A percentile compares a stretch with the other conserved stretches of the same genome.
phyloP scores from a whole-genome alignment of 1,140 invertebrate species.

The Drosophila lini region DNA sequence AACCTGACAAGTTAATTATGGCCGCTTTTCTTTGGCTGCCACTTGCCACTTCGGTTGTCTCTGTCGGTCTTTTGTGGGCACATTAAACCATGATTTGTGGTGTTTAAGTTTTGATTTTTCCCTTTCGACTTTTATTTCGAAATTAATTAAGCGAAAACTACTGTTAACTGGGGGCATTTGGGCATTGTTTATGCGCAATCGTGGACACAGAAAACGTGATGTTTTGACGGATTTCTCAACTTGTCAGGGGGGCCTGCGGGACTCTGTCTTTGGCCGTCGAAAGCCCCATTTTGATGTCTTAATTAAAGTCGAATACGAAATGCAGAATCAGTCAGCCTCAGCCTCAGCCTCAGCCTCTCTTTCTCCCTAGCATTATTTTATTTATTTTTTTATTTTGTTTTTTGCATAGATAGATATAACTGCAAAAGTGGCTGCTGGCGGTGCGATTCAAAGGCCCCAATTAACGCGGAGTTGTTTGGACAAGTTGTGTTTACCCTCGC shows the following conservation, averaged over 20 bases:
- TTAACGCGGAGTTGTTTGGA: slow-evolving; percentile 68
- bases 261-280: slow-evolving; percentile 10
- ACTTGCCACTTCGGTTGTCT: slow-evolving; percentile 31
- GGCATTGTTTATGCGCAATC: slow-evolving; percentile 42
- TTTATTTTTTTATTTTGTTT: slow-evolving; percentile 13
- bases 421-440: slow-evolving; percentile 36
- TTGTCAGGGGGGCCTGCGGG: slow-evolving; percentile 22
- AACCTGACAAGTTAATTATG: slow-evolving; percentile 71
- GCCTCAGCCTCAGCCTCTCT: background rate
- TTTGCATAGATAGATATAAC: slow-evolving; percentile 18
- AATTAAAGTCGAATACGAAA: slow-evolving; percentile 65
- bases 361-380: slow-evolving; percentile 5
- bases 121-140: slow-evolving; percentile 48
- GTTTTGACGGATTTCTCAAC: slow-evolving; percentile 65
- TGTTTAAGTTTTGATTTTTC: slow-evolving; percentile 64
- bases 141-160: slow-evolving; percentile 77
- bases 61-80: slow-evolving; percentile 34
- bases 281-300: slow-evolving; percentile 64
- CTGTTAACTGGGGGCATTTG: slow-evolving; percentile 63
- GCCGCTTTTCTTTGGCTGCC: slow-evolving; percentile 34
- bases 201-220: slow-evolving; percentile 69
- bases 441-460: slow-evolving; percentile 65
- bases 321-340: slow-evolving; percentile 38
- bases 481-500: slow-evolving; percentile 44
- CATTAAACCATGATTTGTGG: slow-evolving; percentile 70